Evolutionary conservation across 2,888 invertebrate species (phyloP).

Genomic region (Leucania comma): DNA sequence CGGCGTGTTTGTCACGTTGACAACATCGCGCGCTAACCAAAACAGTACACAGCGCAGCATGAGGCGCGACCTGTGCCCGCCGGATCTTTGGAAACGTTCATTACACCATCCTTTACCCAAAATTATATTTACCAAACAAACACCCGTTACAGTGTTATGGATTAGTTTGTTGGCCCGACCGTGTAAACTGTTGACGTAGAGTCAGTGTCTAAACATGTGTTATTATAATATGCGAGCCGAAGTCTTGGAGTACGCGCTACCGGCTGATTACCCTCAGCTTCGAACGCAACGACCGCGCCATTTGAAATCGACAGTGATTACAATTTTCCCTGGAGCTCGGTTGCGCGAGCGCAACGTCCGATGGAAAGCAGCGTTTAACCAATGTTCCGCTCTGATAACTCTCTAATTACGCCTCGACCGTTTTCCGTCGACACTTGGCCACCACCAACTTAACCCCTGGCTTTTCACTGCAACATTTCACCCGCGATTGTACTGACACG

Average conservation of each 20-base stretch:
- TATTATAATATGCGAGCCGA: slow-evolving; percentile 71
- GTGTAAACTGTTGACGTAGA: slow-evolving; percentile 75
- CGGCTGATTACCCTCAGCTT: slow-evolving; percentile 78
- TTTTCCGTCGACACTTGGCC: slow-evolving; percentile 88
- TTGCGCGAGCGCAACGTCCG: slow-evolving; percentile 89
- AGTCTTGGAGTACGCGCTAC: slow-evolving; percentile 40
- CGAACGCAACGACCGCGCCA: slow-evolving; percentile 82
- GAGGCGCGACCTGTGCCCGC: slow-evolving; percentile 72
- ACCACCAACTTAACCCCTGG: slow-evolving; percentile 85
- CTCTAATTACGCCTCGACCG: slow-evolving; percentile 87
- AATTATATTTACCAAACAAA: slow-evolving; percentile 79
- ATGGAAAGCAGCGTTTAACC: slow-evolving; percentile 90
- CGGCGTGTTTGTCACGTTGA: slow-evolving; percentile 82
- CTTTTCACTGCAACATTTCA: slow-evolving; percentile 86
- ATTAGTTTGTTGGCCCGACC: slow-evolving; percentile 75
- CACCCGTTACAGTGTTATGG: slow-evolving; percentile 70
- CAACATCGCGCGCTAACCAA: slow-evolving; percentile 80
- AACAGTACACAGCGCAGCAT: slow-evolving; percentile 74
- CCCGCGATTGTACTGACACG: slow-evolving; percentile 79
- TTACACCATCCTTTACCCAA: slow-evolving; percentile 75
- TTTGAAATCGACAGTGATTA: slow-evolving; percentile 91
- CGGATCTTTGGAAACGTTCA: slow-evolving; percentile 72
- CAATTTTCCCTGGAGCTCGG: slow-evolving; percentile 88
- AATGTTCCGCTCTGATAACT: slow-evolving; percentile 90
- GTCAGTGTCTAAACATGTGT: slow-evolving; percentile 71